phyloP scores from a whole-genome alignment of 2,113 vertebrate species.

The Dasyurus viverrinus region DNA sequence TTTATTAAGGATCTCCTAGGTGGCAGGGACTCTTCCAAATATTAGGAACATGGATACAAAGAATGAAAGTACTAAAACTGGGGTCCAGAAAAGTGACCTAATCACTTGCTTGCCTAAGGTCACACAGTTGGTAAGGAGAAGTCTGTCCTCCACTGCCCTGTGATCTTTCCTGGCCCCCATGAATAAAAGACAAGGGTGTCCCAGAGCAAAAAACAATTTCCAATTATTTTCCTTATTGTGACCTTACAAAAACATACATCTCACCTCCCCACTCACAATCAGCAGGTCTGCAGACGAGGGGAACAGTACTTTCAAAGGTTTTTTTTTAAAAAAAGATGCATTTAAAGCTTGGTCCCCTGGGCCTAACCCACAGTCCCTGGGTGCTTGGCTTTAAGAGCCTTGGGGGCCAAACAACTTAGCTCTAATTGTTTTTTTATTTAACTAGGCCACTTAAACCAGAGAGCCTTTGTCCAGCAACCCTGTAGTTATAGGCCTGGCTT shows the following conservation, averaged over 20 bases:
- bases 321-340: not conserved
- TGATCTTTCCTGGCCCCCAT: not conserved
- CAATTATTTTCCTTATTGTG: not conserved
- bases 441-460: constrained; percentile 3
- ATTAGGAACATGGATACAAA: not conserved
- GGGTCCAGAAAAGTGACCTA: not conserved
- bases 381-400: not conserved
- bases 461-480: not conserved
- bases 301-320: not conserved
- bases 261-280: not conserved
- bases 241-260: not conserved
- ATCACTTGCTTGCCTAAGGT: not conserved
- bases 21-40: not conserved
- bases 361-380: not conserved
- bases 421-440: not conserved
- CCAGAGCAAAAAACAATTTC: not conserved
- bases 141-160: not conserved
- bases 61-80: not conserved
- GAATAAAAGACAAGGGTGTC: not conserved
- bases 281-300: not conserved
- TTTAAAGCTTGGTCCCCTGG: not conserved
- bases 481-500: not conserved
- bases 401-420: not conserved
- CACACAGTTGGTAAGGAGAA: not conserved
- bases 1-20: not conserved